phyloP scores from a whole-genome alignment of 2,888 invertebrate genomes.

The Boloria euphrosyne region DNA sequence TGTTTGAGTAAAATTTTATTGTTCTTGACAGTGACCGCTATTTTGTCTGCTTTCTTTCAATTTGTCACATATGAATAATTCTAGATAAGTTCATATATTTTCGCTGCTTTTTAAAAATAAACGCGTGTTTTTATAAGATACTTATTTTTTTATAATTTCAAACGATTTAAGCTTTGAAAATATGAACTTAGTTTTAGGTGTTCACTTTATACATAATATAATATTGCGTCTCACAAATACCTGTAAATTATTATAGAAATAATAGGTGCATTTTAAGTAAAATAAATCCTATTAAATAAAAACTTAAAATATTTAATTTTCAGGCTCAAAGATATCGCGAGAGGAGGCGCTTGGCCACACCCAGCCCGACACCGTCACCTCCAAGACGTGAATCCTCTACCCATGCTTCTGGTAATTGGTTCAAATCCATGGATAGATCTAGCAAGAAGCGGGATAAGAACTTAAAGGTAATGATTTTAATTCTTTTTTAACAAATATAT shows the following conservation, averaged over 20 bases:
- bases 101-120: no score
- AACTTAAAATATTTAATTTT: constrained; percentile 21
- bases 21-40: neutral
- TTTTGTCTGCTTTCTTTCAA: neutral
- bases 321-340: constrained; percentile 85
- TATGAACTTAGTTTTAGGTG: no score
- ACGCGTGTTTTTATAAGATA: neutral
- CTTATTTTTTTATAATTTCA: neutral
- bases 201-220: no score
- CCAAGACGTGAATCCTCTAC: constrained; percentile 82
- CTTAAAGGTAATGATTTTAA: constrained; percentile 77
- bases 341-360: constrained; percentile 88
- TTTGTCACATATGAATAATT: neutral
- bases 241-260: neutral
- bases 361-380: constrained; percentile 85
- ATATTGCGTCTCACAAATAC: no score
- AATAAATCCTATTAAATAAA: neutral
- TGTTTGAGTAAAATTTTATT: neutral
- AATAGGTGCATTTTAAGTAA: neutral
- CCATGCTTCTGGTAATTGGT: constrained; percentile 85
- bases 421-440: constrained; percentile 89
- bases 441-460: constrained; percentile 84
- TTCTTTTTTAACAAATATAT: no score
- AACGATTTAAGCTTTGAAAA: neutral
- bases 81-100: no score